Base-by-base conservation (phyloP, 2,888 invertebrate species). In the Zootermopsis nevadensis region DNA sequence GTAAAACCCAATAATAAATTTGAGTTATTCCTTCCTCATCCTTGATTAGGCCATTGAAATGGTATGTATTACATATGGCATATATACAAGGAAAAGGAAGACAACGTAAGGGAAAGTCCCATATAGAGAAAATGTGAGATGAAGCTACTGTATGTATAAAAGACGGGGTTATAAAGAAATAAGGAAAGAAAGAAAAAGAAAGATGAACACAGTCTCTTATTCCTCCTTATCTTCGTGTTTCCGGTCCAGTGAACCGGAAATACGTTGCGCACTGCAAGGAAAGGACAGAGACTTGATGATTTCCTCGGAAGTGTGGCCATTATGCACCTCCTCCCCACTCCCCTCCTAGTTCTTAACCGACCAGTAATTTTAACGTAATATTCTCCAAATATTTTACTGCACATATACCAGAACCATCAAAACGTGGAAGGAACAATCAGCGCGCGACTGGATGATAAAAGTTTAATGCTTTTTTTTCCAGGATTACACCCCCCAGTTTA, bases 201-300 rank as follows among this genome's bases (percentile, higher is more conserved):
- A 82, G 79, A 79, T 55, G 82, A 82, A 80, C 69, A 35, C 77
- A 76, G 83, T 42, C 84, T 79, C 84, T 83, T 82, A 82, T 83
- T 84, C 82, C 69, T 80, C 77, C 89, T 89, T 89, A 89, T 89
- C 89, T 89, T 88, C 87, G 87, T 87, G 89, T 89, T 89, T 89
- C 89, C 89, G 89, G 89, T 89, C 89, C 89, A 89, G 86, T 88
- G 89, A 88, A 86, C 88, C 88, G 89, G 89, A 89, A 89, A 89
- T 89, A 89, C 89, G 89, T 89, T 82, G 82, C 60, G n/a, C 66
- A 60, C 79, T 89, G 88, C 88, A 87, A 87, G 88, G 86, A 87
- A 80, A 81, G 30, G 81, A 67, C 77, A 42, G 27, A 30, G 80
- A 55, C 48, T 72, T 67, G 84, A 79, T 82, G 82, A 84, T 84